These are phyloP conservation scores for Scaptodrosophila latifasciaeformis DNA, from an alignment of 2,888 invertebrate species.

Conservation along the genomic window DNA sequence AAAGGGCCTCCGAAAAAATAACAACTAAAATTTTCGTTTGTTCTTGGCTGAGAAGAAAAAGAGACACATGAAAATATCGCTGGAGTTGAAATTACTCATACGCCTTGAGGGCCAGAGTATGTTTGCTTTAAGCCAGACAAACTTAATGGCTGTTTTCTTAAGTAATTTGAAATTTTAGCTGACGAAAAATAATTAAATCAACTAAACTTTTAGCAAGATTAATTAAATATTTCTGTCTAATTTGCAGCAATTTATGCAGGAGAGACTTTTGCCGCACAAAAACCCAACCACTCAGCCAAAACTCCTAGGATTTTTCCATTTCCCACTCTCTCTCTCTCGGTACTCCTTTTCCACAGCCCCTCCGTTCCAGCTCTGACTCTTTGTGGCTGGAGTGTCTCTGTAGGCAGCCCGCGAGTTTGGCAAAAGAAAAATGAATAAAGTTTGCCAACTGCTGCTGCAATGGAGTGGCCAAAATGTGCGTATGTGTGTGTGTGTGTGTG, in stretches of 20 bases:
- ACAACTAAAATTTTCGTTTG: no score
- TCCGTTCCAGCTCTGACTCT: no score
- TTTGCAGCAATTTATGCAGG: slow-evolving; percentile 65
- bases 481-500: slow-evolving; percentile 15
- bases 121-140: slow-evolving; percentile 6
- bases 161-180: slow-evolving; percentile 50
- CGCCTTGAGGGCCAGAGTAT: slow-evolving; percentile 10
- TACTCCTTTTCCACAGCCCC: no score
- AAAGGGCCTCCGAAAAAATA: slow-evolving; percentile 23
- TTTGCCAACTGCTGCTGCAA: slow-evolving; percentile 28
- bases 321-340: no score
- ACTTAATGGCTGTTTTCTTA: slow-evolving; percentile 55
- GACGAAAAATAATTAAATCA: slow-evolving; percentile 54
- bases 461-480: slow-evolving; percentile 15
- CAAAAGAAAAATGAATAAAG: slow-evolving; percentile 52
- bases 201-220: slow-evolving; percentile 60
- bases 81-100: neutral
- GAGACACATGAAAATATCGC: no score
- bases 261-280: no score
- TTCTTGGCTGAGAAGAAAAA: no score
- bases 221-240: slow-evolving; percentile 69
- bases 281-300: no score
- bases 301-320: no score
- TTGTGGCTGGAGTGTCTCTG: neutral
- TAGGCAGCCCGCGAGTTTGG: neutral